Base-by-base conservation (phyloP, 2,888 invertebrate species). In the Nebria brevicollis region DNA sequence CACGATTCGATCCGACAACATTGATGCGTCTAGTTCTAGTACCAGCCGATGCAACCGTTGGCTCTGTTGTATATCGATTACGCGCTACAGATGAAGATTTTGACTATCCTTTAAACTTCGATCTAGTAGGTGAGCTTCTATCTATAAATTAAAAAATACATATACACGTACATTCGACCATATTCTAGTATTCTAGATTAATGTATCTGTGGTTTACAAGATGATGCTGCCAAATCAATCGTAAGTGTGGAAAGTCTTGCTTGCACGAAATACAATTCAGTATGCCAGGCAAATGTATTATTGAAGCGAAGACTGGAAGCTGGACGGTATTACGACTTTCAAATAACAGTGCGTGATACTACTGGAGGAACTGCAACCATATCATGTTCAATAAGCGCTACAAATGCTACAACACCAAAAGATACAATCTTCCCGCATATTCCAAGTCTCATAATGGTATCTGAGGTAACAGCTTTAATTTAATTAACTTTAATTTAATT, bases 251-350 rank as follows among this genome's bases (percentile, higher is more conserved):
- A 96, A 87, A 93, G 94, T 84, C 92, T 97, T 82, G 95, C 96
- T 74, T 97, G 97, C 90, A 94, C 95, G 82, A 92, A 94, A 84
- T 95, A 95, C 90, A 95, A 96, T 90, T 95, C 95, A 77, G 94
- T 96, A 85, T 97, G 97, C 89, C 96, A 96, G 89, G 96, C 96
- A 81, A 96, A 97, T 89, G 94, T 97, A 85, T 92, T 96, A 84
- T 90, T 97, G 83, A 93, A 94, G 84, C 92, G 94, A 85, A 91
- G 94, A 83, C 90, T 97, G 85, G 95, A 95, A 88, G 92, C 94
- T 0, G 95, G 95, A n/a, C 92, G 96, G 82, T 94, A 94, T 86
- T 95, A 96, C 89, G 96, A 96, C 90, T 96, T 96, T 89, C 92
- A 94, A 83, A 91, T 93, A 77, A 89, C 90, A 68, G 87, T 88